Evolutionary conservation across 2,797 vertebrate species (phyloP).

Genomic region (Mormyrops boulengeri): DNA sequence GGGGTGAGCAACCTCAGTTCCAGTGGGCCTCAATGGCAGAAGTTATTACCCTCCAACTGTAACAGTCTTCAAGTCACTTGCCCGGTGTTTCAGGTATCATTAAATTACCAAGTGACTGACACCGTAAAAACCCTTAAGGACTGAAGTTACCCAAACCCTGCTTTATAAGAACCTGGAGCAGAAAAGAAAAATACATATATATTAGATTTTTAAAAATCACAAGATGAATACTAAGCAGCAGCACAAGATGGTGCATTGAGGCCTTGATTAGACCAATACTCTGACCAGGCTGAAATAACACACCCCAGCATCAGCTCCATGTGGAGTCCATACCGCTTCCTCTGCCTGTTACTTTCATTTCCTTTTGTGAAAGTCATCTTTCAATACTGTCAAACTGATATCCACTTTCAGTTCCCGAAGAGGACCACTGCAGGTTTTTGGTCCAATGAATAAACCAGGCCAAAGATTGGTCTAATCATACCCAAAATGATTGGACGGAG

Average conservation of each 20-base stretch:
- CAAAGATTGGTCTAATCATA: constrained; percentile 34
- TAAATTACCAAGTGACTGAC: background rate
- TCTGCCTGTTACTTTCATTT: background rate
- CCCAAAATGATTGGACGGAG: constrained; percentile 17
- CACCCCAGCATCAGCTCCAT: background rate
- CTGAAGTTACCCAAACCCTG: background rate
- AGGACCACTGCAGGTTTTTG: background rate
- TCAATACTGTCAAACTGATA: background rate
- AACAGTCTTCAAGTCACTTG: background rate
- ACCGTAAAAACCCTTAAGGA: background rate
- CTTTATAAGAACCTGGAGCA: constrained; percentile 10
- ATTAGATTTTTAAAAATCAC: background rate
- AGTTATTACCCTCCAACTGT: background rate
- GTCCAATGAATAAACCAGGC: constrained; percentile 42
- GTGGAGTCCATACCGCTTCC: background rate
- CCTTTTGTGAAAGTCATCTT: background rate
- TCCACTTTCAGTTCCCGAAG: constrained; percentile 1
- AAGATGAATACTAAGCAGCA: background rate
- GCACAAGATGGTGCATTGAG: background rate
- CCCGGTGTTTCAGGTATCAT: background rate
- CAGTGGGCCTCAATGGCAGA: background rate
- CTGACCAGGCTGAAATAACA: background rate
- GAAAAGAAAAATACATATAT: background rate
- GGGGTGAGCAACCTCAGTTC: background rate
- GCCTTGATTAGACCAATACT: constrained; percentile 4